Evolutionary conservation across 2,888 invertebrate genomes (phyloP), one percentile per base, ranked within the genome.

Genomic region (Melieria omissa): DNA sequence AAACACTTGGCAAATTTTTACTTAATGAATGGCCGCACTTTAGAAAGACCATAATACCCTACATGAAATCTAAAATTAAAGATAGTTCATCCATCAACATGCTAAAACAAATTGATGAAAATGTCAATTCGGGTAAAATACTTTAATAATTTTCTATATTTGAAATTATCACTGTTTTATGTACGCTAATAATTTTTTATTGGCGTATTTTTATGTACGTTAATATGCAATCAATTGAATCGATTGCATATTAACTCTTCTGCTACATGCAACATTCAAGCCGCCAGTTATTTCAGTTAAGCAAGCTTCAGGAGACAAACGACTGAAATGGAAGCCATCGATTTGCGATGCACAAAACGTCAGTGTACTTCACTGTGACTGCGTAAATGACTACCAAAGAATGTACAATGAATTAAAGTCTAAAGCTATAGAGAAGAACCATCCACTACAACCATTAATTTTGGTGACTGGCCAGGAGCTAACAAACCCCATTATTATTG

Each of bases 301-400:
- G 4, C 5, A 65, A 41, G 0, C 8, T 46, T 63, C n/a, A 57
- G 55, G 54, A 0, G 65, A 52, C 8, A 73, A 73, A 45, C 66
- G 41, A 5, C 16, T 65, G 5, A 64, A 72, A 67, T 74, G 70
- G 66, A 74, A 74, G 49, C 74, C 74, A 46, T 66, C 74, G 0
- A 70, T 74, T 52, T 65, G 65, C n/a, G 72, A 72, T 60, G 69
- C 72, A n/a, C 72, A 72, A 70, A 69, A 65, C 44, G 70, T 55
- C 12, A 74, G 69, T n/a, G 49, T 74, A 16, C 3, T 73, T 14
- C 73, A 73, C 63, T 71, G 71, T 57, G 16, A 10, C 0, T 9
- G 41, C 2, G 57, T 71, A 12, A 61, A 68, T 10, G 71, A 73
- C n/a, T 73, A 52, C 45, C 63, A 66, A 4, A 45, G 60, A 46